Evolutionary conservation across 2,888 invertebrate genomes (phyloP).

Genomic region (Harmothoe impar): DNA sequence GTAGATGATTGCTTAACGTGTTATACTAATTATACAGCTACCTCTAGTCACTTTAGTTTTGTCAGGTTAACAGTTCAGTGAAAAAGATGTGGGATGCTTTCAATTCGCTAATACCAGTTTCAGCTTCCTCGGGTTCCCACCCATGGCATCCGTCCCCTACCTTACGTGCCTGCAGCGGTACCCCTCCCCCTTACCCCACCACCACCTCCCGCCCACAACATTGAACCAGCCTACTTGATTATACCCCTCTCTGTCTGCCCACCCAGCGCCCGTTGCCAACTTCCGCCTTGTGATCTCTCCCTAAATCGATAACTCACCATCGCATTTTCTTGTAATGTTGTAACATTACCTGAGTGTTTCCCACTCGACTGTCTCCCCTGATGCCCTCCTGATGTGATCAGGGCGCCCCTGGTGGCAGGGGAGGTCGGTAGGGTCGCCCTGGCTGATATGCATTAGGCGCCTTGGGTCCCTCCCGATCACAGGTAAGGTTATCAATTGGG

Average conservation of each 20-base stretch:
- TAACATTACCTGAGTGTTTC: neutral
- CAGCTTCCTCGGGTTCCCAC: neutral
- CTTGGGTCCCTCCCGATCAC: neutral
- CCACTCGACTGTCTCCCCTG: neutral
- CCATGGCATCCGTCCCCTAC: neutral
- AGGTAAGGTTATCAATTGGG: slow-evolving; percentile 20
- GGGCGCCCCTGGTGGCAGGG: neutral
- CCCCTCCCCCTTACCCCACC: neutral
- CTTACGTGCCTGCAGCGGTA: neutral
- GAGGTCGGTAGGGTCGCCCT: neutral
- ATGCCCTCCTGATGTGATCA: neutral
- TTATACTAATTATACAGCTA: no score
- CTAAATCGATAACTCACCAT: neutral
- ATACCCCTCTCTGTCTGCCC: slow-evolving; percentile 1
- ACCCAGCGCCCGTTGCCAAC: neutral
- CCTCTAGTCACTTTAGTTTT: no score
- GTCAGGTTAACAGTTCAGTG: neutral
- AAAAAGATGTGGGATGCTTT: neutral
- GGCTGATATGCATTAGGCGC: slow-evolving; percentile 1
- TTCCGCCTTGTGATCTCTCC: slow-evolving; percentile 20
- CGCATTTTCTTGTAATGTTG: slow-evolving; percentile 28
- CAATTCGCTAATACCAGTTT: neutral
- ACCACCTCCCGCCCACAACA: neutral
- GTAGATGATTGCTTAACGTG: no score
- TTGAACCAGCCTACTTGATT: slow-evolving; percentile 20